phyloP scores from a whole-genome alignment of 2,888 invertebrate genomes.

The Rhagonycha lutea region DNA sequence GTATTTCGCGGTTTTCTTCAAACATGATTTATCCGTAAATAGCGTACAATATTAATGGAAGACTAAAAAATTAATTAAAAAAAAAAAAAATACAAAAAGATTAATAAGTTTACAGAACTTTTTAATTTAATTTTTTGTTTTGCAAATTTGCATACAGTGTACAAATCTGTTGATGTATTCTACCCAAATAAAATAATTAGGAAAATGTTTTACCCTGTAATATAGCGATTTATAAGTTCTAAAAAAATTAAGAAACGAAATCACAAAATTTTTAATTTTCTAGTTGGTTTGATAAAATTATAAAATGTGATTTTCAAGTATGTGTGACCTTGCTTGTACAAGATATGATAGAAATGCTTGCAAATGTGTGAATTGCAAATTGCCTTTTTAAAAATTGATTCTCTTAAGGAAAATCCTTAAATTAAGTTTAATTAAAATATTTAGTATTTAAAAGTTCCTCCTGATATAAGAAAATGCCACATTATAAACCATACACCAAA shows the following conservation, averaged over 20 bases:
- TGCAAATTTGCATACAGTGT: no score
- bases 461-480: constrained; percentile 30
- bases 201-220: no score
- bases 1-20: no score
- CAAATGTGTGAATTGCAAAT: not conserved
- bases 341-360: not conserved
- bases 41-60: no score
- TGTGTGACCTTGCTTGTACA: not conserved
- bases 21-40: no score
- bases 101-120: no score
- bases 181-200: not conserved
- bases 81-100: no score
- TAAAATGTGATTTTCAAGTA: not conserved
- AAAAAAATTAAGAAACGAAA: not conserved
- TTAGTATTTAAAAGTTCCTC: not conserved
- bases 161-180: not conserved
- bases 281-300: not conserved
- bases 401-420: not conserved
- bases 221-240: not conserved
- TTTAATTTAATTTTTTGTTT: no score
- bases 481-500: constrained; percentile 27
- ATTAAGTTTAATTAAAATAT: not conserved
- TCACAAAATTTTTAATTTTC: not conserved
- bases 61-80: no score
- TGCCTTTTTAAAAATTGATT: not conserved